Evolutionary conservation across 2,888 invertebrate genomes (phyloP).

Genomic region (Brachyopa scutellaris): DNA sequence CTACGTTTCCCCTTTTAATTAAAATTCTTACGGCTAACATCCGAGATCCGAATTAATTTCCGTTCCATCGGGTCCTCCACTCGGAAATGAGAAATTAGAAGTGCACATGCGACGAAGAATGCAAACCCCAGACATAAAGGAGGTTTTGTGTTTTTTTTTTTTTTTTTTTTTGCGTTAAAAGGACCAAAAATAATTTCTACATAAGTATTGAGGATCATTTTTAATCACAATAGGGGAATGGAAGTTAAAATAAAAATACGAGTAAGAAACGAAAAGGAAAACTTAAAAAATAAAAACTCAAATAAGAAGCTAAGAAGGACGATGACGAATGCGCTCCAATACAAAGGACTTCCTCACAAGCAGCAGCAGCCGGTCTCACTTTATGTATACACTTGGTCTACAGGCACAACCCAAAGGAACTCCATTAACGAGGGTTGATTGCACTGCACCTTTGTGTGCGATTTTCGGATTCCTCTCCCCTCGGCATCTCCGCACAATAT

Average conservation of each 20-base stretch:
- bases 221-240: slow-evolving; percentile 64
- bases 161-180: background rate
- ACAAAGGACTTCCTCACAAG: slow-evolving; percentile 69
- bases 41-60: slow-evolving; percentile 63
- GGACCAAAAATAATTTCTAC: slow-evolving; percentile 18
- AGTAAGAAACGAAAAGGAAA: slow-evolving; percentile 8
- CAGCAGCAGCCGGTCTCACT: slow-evolving; percentile 64
- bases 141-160: too few species aligned
- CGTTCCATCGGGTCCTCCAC: slow-evolving; percentile 56
- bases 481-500: slow-evolving; percentile 2
- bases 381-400: slow-evolving; percentile 36
- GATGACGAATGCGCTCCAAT: slow-evolving; percentile 51
- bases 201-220: slow-evolving; percentile 47
- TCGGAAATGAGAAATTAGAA: slow-evolving; percentile 68
- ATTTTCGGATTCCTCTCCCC: slow-evolving; percentile 32
- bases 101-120: slow-evolving; percentile 64
- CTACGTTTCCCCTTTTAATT: too few species aligned
- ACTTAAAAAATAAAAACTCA: slow-evolving; percentile 4
- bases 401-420: slow-evolving; percentile 56
- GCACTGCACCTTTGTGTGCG: slow-evolving; percentile 60
- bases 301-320: slow-evolving; percentile 16
- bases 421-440: slow-evolving; percentile 67
- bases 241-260: slow-evolving; percentile 63
- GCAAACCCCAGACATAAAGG: slow-evolving; percentile 64
- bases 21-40: slow-evolving; percentile 57